Evolutionary conservation across 2,113 vertebrate species (phyloP).

Genomic region (Uria lomvia): DNA sequence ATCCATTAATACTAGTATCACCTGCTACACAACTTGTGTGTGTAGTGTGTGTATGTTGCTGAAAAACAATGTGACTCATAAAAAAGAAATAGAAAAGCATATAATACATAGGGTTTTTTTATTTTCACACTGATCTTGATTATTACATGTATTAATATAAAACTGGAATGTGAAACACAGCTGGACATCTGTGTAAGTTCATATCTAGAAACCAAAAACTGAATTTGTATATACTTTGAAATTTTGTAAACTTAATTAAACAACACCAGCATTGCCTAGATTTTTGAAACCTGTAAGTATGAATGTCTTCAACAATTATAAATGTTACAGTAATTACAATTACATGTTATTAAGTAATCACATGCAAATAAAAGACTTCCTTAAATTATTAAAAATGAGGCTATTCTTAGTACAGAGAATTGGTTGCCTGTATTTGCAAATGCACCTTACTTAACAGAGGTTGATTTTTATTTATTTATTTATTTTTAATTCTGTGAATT

Average conservation of each 20-base stretch:
- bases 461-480: neutral
- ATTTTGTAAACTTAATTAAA: neutral
- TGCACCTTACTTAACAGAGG: neutral
- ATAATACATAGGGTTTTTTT: rapidly evolving
- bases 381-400: neutral
- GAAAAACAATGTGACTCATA: neutral
- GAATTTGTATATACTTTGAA: neutral
- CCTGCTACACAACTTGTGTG: neutral
- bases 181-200: neutral
- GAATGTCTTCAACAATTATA: neutral
- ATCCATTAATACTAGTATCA: neutral
- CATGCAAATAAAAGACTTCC: neutral
- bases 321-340: neutral
- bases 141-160: neutral
- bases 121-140: neutral
- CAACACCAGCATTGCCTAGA: neutral
- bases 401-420: neutral
- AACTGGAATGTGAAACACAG: neutral
- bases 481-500: neutral
- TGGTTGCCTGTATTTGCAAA: neutral
- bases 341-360: neutral
- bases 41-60: neutral
- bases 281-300: neutral
- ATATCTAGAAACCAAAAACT: neutral
- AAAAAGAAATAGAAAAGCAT: neutral